Conservation (phyloP, 2,113 vertebrate genomes). For the Carassius auratus region DNA sequence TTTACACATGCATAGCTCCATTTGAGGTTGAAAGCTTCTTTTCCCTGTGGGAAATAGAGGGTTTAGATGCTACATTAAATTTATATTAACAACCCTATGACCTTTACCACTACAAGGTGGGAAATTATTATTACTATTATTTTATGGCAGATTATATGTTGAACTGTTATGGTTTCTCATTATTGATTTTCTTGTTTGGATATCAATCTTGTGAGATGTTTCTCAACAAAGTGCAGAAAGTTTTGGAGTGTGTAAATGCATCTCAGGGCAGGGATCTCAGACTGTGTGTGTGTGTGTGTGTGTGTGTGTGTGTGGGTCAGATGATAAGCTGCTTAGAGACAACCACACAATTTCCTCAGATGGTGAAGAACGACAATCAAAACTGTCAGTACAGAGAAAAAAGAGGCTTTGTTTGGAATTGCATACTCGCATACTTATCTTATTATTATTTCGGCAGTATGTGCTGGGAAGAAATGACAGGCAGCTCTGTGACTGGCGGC, state of each 20-base stretch:
- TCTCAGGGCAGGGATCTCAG: background rate
- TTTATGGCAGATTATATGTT: too few species aligned
- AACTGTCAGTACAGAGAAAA: background rate
- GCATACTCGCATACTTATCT: background rate
- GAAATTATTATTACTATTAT: background rate
- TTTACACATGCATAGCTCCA: conserved; percentile 53
- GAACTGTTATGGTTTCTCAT: too few species aligned
- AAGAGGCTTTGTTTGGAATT: conserved; percentile 14
- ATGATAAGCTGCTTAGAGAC: conserved; percentile 35
- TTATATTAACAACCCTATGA: conserved; percentile 31
- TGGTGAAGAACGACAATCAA: conserved; percentile 6
- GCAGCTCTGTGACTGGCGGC: background rate
- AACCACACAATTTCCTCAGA: conserved; percentile 17
- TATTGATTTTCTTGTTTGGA: background rate
- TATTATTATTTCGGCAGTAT: conserved; percentile 1
- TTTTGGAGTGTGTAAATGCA: background rate
- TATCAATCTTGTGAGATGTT: background rate
- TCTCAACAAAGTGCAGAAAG: background rate
- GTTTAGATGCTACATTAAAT: conserved; percentile 42
- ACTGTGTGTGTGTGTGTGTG: background rate
- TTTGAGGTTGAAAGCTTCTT: conserved; percentile 27
- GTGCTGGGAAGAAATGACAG: background rate
- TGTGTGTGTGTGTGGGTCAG: conserved; percentile 26
- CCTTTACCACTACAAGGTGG: conserved; percentile 28
- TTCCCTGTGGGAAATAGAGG: conserved; percentile 19